Conservation (phyloP, 2,888 invertebrate genomes). For the Spilosoma lubricipeda region DNA sequence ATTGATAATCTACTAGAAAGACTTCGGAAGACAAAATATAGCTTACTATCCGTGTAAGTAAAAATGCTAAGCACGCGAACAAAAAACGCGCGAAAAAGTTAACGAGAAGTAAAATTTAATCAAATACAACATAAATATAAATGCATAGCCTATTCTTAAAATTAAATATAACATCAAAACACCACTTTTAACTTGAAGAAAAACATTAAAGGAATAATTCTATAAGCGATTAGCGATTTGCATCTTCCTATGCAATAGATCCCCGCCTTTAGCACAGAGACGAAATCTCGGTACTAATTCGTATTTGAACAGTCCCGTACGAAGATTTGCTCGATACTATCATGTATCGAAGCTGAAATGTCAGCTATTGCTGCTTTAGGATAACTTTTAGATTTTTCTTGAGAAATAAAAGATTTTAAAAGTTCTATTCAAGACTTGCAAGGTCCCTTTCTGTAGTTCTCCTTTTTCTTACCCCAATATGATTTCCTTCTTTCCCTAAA, state of each 20-base stretch:
- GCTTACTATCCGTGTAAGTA: too few species aligned
- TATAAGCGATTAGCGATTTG: not conserved
- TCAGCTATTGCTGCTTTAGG: too few species aligned
- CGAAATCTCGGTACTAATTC: constrained; percentile 59
- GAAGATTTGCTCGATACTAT: constrained; percentile 30
- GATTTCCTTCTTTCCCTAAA: not conserved
- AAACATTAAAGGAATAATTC: not conserved
- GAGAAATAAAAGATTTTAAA: not conserved
- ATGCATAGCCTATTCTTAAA: not conserved
- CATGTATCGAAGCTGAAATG: constrained; percentile 2
- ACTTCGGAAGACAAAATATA: too few species aligned
- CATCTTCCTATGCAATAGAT: constrained; percentile 16
- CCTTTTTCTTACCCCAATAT: not conserved
- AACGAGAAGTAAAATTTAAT: not conserved
- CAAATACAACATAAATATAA: not conserved
- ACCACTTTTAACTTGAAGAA: not conserved
- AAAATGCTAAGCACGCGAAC: not conserved
- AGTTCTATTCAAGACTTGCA: not conserved
- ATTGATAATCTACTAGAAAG: too few species aligned
- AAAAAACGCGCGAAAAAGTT: not conserved
- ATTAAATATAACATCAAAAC: too few species aligned
- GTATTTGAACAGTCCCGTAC: constrained; percentile 62
- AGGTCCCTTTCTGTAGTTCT: too few species aligned
- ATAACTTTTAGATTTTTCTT: not conserved
- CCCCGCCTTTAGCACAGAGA: constrained; percentile 33